Conservation (phyloP, 1,140 invertebrate genomes). For the Zaprionus africanus region DNA sequence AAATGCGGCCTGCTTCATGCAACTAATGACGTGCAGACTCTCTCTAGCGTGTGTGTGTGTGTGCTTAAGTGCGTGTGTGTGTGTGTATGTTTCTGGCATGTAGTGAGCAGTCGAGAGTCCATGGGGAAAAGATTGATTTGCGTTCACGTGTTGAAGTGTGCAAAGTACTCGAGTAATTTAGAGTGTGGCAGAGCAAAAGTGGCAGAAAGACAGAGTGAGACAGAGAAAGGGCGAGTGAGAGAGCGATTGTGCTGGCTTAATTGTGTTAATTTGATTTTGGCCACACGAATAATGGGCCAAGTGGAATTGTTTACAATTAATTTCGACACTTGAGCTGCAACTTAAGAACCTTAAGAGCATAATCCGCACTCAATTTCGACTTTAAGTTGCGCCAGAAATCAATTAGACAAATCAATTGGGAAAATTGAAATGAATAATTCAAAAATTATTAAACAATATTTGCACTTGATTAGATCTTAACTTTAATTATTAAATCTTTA, state of each 20-base stretch:
- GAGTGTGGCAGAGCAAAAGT: background rate
- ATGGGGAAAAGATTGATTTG: slow-evolving; percentile 35
- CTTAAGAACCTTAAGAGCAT: background rate
- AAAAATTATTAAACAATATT: background rate
- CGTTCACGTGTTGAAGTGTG: slow-evolving; percentile 8
- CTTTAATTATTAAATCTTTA: background rate
- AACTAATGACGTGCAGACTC: slow-evolving; percentile 46
- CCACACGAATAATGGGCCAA: slow-evolving; percentile 1
- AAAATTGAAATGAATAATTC: background rate
- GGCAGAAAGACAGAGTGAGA: background rate
- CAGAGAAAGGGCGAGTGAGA: background rate
- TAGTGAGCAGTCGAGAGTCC: slow-evolving; percentile 40
- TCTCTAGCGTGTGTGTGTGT: slow-evolving; percentile 2
- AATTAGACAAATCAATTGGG: background rate
- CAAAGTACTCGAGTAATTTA: background rate
- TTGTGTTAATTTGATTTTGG: slow-evolving; percentile 3
- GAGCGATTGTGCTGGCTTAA: background rate
- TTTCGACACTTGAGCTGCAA: background rate
- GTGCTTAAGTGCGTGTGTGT: background rate
- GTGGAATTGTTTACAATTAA: slow-evolving; percentile 3
- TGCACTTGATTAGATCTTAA: background rate
- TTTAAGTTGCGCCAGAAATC: background rate
- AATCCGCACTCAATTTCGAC: background rate
- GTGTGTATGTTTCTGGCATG: slow-evolving; percentile 11
- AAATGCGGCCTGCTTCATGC: slow-evolving; percentile 29